phyloP scores from a whole-genome alignment of 2,888 invertebrate genomes.

The Drosophila austrosaltans region DNA sequence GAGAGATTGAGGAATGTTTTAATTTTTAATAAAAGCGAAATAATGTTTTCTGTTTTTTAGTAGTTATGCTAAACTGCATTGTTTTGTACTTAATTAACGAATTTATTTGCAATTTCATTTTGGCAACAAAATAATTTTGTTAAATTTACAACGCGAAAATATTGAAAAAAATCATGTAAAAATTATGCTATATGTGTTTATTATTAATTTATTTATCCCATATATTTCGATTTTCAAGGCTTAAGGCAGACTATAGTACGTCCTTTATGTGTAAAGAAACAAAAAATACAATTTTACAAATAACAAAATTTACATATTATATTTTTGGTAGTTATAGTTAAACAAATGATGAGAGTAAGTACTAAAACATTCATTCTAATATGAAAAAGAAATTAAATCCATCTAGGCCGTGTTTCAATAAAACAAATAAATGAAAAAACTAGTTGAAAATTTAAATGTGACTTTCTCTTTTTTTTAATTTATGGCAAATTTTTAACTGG shows the following conservation, averaged over 20 bases:
- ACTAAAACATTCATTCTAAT: slow-evolving; percentile 4
- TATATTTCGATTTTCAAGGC: slow-evolving; percentile 40
- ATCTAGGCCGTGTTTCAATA: slow-evolving; percentile 56
- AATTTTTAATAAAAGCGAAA: slow-evolving; percentile 48
- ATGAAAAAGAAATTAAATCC: slow-evolving; percentile 29
- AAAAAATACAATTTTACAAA: slow-evolving; percentile 25
- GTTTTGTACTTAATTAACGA: slow-evolving; percentile 53
- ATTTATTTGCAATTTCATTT: slow-evolving; percentile 80
- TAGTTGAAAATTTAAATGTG: slow-evolving; percentile 30
- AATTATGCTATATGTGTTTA: slow-evolving; percentile 36
- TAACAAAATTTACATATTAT: slow-evolving; percentile 50
- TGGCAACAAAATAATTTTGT: slow-evolving; percentile 77
- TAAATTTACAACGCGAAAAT: slow-evolving; percentile 48
- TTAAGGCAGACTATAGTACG: slow-evolving; percentile 59
- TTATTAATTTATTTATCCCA: slow-evolving; percentile 42
- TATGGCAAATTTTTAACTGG: too few relatives aligned
- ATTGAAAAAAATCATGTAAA: slow-evolving; percentile 50
- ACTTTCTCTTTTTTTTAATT: background rate
- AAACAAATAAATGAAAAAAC: slow-evolving; percentile 62
- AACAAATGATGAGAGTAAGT: slow-evolving; percentile 42
- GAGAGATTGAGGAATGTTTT: background rate
- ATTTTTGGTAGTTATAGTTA: slow-evolving; percentile 54
- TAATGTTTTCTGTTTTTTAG: slow-evolving; percentile 60
- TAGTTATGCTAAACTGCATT: slow-evolving; percentile 67
- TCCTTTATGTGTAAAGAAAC: slow-evolving; percentile 49